Conservation (phyloP, 2,797 vertebrate species). For the Sebastolobus alascanus region DNA sequence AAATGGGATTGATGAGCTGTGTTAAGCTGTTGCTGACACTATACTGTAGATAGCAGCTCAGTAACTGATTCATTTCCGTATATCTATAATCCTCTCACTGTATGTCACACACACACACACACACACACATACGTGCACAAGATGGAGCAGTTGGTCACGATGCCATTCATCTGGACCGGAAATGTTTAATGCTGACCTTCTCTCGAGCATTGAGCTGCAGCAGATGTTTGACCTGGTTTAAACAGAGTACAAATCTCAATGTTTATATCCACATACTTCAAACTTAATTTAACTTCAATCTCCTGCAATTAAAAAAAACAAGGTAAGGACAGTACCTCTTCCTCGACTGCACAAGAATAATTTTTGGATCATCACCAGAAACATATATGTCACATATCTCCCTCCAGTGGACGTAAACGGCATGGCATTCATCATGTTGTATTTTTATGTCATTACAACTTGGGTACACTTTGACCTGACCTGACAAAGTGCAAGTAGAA, state of each 20-base stretch:
- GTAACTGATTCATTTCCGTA: conserved; percentile 5
- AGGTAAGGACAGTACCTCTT: neutral
- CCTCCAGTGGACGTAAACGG: conserved; percentile 13
- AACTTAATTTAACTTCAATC: neutral
- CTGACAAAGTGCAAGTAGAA: neutral
- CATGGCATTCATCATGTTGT: neutral
- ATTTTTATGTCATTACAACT: neutral
- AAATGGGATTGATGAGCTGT: neutral
- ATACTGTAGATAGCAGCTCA: conserved; percentile 15
- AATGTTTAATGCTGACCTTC: neutral
- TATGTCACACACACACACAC: conserved; percentile 12
- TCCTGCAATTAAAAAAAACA: neutral
- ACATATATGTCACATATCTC: neutral
- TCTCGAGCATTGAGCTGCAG: neutral
- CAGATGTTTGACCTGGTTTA: conserved; percentile 13
- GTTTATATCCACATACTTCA: neutral
- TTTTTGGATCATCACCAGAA: neutral
- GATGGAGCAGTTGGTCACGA: conserved; percentile 17
- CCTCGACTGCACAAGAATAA: neutral
- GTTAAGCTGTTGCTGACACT: conserved; percentile 17
- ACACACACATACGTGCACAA: conserved; percentile 9
- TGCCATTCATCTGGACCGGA: neutral
- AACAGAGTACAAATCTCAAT: neutral
- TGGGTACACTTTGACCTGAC: neutral
- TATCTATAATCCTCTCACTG: conserved; percentile 26